Evolutionary conservation across 2,797 vertebrate genomes (phyloP).

Genomic region (Myotis daubentonii): DNA sequence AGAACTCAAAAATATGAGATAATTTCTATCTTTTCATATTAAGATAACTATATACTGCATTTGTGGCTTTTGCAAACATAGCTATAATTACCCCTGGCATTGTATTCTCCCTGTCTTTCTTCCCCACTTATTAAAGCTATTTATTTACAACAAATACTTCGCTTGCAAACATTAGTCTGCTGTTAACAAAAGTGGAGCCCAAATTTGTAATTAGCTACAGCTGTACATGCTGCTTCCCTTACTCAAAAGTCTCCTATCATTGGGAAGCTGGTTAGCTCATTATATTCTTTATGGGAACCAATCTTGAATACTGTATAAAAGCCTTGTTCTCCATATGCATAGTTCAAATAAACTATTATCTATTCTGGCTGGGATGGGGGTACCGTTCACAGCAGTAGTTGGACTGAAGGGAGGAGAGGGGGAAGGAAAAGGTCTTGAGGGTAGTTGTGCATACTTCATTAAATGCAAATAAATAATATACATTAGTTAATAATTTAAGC

Average conservation of each 20-base stretch:
- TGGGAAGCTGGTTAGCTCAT: slow-evolving; percentile 67
- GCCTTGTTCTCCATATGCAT: slow-evolving; percentile 54
- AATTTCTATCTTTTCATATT: slow-evolving; percentile 78
- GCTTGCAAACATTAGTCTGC: slow-evolving; percentile 79
- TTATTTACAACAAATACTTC: slow-evolving; percentile 79
- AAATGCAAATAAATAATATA: neutral
- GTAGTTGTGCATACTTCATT: neutral
- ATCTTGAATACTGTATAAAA: slow-evolving; percentile 59
- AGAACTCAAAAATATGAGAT: slow-evolving; percentile 66
- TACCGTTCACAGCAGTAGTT: neutral
- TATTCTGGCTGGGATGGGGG: neutral
- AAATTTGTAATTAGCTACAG: slow-evolving; percentile 82
- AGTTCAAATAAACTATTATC: slow-evolving; percentile 48
- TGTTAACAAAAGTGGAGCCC: slow-evolving; percentile 78
- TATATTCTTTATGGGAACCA: slow-evolving; percentile 71
- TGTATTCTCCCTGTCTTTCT: slow-evolving; percentile 60
- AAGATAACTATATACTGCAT: slow-evolving; percentile 76
- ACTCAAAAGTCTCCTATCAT: slow-evolving; percentile 72
- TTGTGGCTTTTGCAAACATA: slow-evolving; percentile 75
- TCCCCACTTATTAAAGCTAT: slow-evolving; percentile 72
- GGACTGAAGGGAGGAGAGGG: neutral
- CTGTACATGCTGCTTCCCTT: slow-evolving; percentile 73
- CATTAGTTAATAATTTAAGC: neutral
- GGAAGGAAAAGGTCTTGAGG: neutral
- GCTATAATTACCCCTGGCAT: slow-evolving; percentile 69